Evolutionary conservation across 2,888 invertebrate genomes (phyloP).

Genomic region (Caenorhabditis parvicauda): DNA sequence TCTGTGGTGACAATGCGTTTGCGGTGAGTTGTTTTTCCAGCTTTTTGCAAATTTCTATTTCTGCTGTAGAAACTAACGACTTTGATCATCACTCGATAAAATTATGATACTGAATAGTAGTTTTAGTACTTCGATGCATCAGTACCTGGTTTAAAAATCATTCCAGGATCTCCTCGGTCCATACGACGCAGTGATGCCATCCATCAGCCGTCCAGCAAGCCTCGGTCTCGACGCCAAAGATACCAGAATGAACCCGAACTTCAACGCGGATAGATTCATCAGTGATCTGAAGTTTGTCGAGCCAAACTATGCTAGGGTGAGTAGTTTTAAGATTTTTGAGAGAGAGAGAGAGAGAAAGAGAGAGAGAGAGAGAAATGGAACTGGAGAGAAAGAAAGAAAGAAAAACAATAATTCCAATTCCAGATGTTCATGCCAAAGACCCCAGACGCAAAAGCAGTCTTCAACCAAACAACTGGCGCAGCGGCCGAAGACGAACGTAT

Average conservation of each 20-base stretch:
- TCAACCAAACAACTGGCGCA: too few relatives aligned
- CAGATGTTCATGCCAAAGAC: too few relatives aligned
- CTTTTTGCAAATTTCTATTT: neutral
- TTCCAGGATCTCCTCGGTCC: neutral
- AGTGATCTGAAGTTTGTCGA: conserved; percentile 30
- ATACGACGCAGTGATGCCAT: neutral
- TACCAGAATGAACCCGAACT: conserved; percentile 20
- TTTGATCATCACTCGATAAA: too few relatives aligned
- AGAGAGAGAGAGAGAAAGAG: neutral
- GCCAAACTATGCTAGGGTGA: conserved; percentile 11
- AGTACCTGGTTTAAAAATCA: too few relatives aligned
- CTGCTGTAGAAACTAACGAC: too few relatives aligned
- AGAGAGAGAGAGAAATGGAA: too few relatives aligned
- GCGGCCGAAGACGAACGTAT: too few relatives aligned
- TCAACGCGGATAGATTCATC: conserved; percentile 52
- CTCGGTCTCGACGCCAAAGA: neutral
- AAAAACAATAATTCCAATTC: too few relatives aligned
- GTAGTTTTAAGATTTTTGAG: neutral
- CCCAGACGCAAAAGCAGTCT: too few relatives aligned
- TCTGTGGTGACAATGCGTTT: conserved; percentile 16
- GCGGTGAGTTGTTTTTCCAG: neutral
- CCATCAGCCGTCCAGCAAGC: neutral
- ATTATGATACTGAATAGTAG: too few relatives aligned
- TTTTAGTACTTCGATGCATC: too few relatives aligned
- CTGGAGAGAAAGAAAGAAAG: too few relatives aligned